A percentile compares a stretch with the other conserved stretches of the same genome.
phyloP scores from a whole-genome alignment of 2,113 vertebrate species.

The Chloebia gouldiae region DNA sequence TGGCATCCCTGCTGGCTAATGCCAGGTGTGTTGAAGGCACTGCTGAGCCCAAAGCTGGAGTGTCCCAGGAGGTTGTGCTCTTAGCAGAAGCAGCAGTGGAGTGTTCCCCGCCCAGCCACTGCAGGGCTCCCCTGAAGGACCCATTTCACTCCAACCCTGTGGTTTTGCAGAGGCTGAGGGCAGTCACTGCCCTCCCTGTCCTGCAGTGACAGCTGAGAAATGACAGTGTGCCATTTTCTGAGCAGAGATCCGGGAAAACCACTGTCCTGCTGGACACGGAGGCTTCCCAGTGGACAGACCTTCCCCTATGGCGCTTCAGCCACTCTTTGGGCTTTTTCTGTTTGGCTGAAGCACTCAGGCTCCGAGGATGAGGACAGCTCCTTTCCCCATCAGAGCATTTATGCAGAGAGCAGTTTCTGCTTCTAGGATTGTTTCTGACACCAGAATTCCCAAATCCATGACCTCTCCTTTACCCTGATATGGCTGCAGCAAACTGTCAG shows the following conservation, averaged over 20 bases:
- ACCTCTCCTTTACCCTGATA: neutral
- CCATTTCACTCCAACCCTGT: rapidly evolving
- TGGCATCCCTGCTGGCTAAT: neutral
- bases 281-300: neutral
- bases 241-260: neutral
- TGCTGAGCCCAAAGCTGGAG: neutral
- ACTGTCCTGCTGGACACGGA: too few species aligned
- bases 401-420: neutral
- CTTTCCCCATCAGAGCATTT: neutral
- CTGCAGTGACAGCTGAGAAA: neutral
- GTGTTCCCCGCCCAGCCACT: too few species aligned
- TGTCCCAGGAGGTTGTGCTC: neutral
- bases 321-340: neutral
- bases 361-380: neutral
- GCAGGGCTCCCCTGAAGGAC: neutral
- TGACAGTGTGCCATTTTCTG: neutral
- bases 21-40: neutral
- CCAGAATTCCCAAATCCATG: neutral
- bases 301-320: neutral
- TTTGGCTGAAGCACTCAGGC: neutral
- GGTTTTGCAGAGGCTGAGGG: neutral
- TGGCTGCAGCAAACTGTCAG: neutral
- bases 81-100: neutral
- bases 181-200: neutral
- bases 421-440: neutral